A percentile compares a stretch with the other conserved stretches of the same genome.
These are phyloP conservation scores for Nettapus auritus DNA, from an alignment of 2,113 vertebrate species.

Conservation along the genomic window DNA sequence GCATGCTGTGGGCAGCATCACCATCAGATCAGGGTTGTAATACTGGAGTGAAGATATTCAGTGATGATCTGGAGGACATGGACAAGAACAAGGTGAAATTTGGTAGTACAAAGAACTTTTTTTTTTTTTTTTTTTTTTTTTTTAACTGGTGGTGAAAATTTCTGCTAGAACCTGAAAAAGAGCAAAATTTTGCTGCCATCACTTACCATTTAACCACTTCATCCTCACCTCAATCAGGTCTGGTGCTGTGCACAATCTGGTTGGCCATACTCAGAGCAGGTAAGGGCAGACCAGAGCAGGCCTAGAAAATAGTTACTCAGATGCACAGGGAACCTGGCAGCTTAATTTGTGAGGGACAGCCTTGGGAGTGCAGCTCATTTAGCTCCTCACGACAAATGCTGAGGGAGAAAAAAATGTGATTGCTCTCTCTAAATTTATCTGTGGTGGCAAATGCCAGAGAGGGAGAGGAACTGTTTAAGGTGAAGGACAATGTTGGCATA, in stretches of 20 bases:
- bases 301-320: not conserved
- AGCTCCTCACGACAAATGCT: slow-evolving; percentile 25
- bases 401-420: slow-evolving; percentile 31
- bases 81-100: not conserved
- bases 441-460: slow-evolving; percentile 45
- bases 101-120: not conserved
- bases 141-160: not conserved
- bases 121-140: not conserved
- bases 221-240: not conserved
- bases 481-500: slow-evolving; percentile 70
- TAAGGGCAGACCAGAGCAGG: not conserved
- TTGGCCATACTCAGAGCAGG: not conserved
- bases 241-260: not conserved
- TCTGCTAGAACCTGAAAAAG: not conserved
- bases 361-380: slow-evolving; percentile 52
- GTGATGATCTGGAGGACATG: not conserved
- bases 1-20: not conserved
- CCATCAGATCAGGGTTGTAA: not conserved
- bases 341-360: slow-evolving; percentile 42
- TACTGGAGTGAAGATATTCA: not conserved
- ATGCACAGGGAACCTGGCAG: slow-evolving; percentile 5
- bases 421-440: slow-evolving; percentile 64
- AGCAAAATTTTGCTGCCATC: not conserved
- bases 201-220: not conserved
- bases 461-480: slow-evolving; percentile 58